Percentiles rank a stretch among this genome's conserved stretches.
Conservation (phyloP, 2,888 invertebrate genomes). For the Microchrysa polita region DNA sequence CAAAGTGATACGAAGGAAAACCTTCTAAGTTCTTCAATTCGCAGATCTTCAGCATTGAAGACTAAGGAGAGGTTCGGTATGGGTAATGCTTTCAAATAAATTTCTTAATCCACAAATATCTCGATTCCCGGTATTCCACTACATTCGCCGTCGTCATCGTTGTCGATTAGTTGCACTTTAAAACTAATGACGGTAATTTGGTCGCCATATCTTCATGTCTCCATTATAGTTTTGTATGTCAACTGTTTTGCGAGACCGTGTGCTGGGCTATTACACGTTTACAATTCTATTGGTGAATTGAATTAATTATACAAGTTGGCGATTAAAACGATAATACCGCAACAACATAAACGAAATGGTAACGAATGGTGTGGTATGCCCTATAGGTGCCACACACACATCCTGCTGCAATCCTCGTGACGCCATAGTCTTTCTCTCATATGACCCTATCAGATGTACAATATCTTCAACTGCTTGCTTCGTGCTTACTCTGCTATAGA, state of each 20-base stretch:
- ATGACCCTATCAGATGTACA: background rate
- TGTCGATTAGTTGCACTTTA: constrained; percentile 28
- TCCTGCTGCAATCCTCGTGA: background rate
- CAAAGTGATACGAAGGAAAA: background rate
- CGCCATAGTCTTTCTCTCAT: background rate
- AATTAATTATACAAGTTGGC: constrained; percentile 39
- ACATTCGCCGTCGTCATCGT: background rate
- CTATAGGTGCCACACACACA: constrained; percentile 9
- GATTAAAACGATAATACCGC: constrained; percentile 35
- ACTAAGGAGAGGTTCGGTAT: too few species aligned
- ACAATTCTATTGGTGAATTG: constrained; percentile 42
- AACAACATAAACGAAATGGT: background rate
- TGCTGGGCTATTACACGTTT: constrained; percentile 40
- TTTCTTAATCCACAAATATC: too few species aligned
- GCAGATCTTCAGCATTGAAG: too few species aligned
- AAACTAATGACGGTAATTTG: constrained; percentile 34
- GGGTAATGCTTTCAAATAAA: too few species aligned
- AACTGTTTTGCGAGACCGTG: constrained; percentile 35
- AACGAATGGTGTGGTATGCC: background rate
- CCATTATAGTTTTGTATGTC: constrained; percentile 42
- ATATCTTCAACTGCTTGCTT: background rate
- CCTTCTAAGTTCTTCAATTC: background rate
- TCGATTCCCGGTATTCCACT: background rate
- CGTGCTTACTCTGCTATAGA: too few species aligned
- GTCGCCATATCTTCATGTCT: constrained; percentile 42